These are phyloP conservation scores for Brachymystax lenok DNA, from an alignment of 2,797 vertebrate genomes.

Conservation along the genomic window DNA sequence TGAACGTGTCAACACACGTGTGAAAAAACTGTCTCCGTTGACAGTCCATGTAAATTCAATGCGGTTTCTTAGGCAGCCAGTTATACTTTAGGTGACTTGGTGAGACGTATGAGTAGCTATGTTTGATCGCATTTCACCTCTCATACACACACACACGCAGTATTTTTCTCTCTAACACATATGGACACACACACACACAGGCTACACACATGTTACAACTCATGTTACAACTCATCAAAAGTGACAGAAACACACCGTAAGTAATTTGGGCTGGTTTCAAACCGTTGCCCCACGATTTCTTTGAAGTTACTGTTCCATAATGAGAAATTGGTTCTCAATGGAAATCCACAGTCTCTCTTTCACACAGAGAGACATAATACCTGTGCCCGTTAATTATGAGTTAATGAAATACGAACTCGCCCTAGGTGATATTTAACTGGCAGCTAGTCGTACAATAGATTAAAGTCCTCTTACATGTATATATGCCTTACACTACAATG, in stretches of 20 bases:
- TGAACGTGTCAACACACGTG: too few relatives aligned
- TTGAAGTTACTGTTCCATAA: constrained; percentile 49
- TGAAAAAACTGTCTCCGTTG: too few relatives aligned
- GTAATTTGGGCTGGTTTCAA: constrained; percentile 52
- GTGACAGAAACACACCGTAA: constrained; percentile 36
- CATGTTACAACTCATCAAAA: constrained; percentile 32
- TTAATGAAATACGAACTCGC: constrained; percentile 71
- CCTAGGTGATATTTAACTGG: constrained; percentile 67
- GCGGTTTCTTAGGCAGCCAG: too few relatives aligned
- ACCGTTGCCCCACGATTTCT: constrained; percentile 31
- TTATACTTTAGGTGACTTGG: too few relatives aligned
- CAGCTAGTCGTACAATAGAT: constrained; percentile 56
- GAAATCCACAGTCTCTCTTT: constrained; percentile 27
- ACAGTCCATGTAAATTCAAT: too few relatives aligned
- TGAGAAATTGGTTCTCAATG: constrained; percentile 45
- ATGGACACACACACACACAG: constrained; percentile 7
- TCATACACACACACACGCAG: background rate
- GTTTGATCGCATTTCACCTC: background rate
- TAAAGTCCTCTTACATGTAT: constrained; percentile 52
- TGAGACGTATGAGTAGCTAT: too few relatives aligned
- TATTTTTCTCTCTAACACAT: background rate
- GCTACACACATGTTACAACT: background rate
- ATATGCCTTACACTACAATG: constrained; percentile 49
- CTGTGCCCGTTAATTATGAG: constrained; percentile 69
- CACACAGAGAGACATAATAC: constrained; percentile 52